Evolutionary conservation across 92 coral and sea anemone species (phyloP).

Genomic region (Anthopleura xanthogrammica): DNA sequence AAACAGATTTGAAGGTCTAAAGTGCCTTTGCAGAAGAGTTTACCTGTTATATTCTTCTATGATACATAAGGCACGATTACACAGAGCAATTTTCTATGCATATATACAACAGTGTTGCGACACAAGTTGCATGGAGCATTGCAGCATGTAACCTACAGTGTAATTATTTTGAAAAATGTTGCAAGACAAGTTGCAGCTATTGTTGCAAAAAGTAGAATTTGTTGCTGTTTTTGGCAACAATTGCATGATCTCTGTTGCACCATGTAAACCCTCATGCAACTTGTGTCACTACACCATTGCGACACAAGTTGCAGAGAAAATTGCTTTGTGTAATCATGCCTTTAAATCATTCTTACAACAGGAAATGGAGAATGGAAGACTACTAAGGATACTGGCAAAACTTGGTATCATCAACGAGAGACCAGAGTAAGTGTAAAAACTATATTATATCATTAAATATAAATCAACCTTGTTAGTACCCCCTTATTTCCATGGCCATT

Average conservation of each 20-base stretch:
- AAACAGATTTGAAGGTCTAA: not conserved
- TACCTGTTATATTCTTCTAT: not conserved
- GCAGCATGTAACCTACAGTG: too few relatives aligned
- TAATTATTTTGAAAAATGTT: too few relatives aligned
- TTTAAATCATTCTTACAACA: slow-evolving; percentile 21
- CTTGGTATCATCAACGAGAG: slow-evolving; percentile 93
- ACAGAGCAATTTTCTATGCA: too few relatives aligned
- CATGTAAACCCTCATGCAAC: too few relatives aligned
- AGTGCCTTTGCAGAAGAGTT: too few relatives aligned
- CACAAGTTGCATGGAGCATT: too few relatives aligned
- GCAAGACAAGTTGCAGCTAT: too few relatives aligned
- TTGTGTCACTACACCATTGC: too few relatives aligned
- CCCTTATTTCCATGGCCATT: not conserved
- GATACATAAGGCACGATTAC: not conserved
- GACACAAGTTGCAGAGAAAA: too few relatives aligned
- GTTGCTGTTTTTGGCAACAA: too few relatives aligned
- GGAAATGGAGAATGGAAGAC: slow-evolving; percentile 99
- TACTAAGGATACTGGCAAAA: slow-evolving; percentile 84
- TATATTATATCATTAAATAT: slow-evolving; percentile 4
- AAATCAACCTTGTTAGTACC: not conserved
- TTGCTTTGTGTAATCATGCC: not conserved
- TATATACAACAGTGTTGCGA: too few relatives aligned
- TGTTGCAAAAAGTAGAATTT: not conserved
- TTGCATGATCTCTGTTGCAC: too few relatives aligned
- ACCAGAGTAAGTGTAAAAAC: slow-evolving; percentile 76